A percentile compares a stretch with the other conserved stretches of the same genome.
These are phyloP conservation scores for Tiliacea citrago DNA, from an alignment of 2,888 invertebrate species.

Conservation along the genomic window DNA sequence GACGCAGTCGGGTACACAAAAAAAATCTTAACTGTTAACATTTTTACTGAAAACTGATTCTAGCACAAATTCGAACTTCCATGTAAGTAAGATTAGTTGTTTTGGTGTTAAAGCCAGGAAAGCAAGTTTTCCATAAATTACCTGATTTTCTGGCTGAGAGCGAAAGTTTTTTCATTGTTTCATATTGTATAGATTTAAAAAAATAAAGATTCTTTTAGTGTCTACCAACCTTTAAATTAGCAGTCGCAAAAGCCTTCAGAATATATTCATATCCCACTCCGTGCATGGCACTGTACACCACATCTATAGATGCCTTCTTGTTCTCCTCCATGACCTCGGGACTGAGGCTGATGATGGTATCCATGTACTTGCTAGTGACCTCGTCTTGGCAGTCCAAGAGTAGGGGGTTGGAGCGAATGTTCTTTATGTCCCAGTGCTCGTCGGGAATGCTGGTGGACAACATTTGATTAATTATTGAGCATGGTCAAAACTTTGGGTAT, in stretches of 20 bases:
- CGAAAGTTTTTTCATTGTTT: too few relatives aligned
- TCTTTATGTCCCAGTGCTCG: slow-evolving; percentile 94
- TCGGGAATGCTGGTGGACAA: slow-evolving; percentile 91
- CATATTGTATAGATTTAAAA: too few relatives aligned
- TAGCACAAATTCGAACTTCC: too few relatives aligned
- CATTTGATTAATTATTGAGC: neutral
- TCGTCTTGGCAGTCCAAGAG: slow-evolving; percentile 93
- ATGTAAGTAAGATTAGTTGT: too few relatives aligned
- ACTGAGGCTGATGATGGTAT: slow-evolving; percentile 90
- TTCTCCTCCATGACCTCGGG: slow-evolving; percentile 90
- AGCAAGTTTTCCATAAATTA: too few relatives aligned
- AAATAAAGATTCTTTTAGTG: too few relatives aligned
- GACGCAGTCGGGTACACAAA: too few relatives aligned
- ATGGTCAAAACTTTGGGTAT: neutral
- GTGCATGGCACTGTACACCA: slow-evolving; percentile 99
- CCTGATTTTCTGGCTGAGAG: too few relatives aligned
- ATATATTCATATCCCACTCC: slow-evolving; percentile 97
- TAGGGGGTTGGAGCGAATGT: slow-evolving; percentile 89
- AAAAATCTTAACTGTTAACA: too few relatives aligned
- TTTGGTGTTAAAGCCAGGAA: too few relatives aligned
- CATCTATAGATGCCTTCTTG: slow-evolving; percentile 90
- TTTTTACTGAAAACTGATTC: too few relatives aligned
- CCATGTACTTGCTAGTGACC: slow-evolving; percentile 93
- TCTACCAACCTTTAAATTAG: slow-evolving; percentile 92
- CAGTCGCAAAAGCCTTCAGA: slow-evolving; percentile 93